A percentile compares a stretch with the other conserved stretches of the same genome.
phyloP scores from a whole-genome alignment of 2,888 invertebrate species.

The Archaeoteleia sp. region DNA sequence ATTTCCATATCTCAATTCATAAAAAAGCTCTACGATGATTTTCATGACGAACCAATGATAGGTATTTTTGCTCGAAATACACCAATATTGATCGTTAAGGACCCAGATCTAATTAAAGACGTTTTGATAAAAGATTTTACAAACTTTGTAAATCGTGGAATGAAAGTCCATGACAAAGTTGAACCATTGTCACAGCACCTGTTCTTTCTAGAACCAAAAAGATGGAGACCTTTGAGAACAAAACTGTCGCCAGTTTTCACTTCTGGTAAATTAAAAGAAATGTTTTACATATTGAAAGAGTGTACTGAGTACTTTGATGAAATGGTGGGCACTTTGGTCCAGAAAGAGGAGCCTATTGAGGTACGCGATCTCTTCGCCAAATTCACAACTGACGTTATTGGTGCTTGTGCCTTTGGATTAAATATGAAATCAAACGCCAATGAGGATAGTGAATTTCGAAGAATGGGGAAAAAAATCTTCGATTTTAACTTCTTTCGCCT shows the following conservation, averaged over 20 bases:
- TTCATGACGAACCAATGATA: conserved; percentile 52
- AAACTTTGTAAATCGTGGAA: conserved; percentile 62
- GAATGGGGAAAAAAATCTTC: conserved; percentile 68
- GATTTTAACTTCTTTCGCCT: conserved; percentile 40
- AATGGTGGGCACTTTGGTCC: conserved; percentile 69
- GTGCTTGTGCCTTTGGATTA: conserved; percentile 74
- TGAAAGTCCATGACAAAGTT: conserved; percentile 67
- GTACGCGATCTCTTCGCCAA: conserved; percentile 69
- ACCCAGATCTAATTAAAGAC: conserved; percentile 69
- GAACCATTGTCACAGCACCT: conserved; percentile 75
- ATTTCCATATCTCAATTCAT: background rate
- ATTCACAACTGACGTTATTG: conserved; percentile 76
- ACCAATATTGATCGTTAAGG: conserved; percentile 71
- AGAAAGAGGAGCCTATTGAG: conserved; percentile 58
- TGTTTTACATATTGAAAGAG: conserved; percentile 75
- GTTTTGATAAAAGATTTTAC: conserved; percentile 74
- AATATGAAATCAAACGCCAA: conserved; percentile 71
- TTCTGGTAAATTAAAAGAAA: conserved; percentile 75
- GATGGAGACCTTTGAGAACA: conserved; percentile 76
- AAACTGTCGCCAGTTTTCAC: conserved; percentile 77
- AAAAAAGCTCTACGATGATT: conserved; percentile 33
- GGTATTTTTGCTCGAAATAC: conserved; percentile 70
- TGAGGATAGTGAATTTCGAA: conserved; percentile 70
- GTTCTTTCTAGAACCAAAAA: conserved; percentile 74
- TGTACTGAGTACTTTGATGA: conserved; percentile 73